A percentile compares a stretch with the other conserved stretches of the same genome.
Evolutionary conservation across 2,888 invertebrate species (phyloP).

Genomic region (Palloptera scutellata): DNA sequence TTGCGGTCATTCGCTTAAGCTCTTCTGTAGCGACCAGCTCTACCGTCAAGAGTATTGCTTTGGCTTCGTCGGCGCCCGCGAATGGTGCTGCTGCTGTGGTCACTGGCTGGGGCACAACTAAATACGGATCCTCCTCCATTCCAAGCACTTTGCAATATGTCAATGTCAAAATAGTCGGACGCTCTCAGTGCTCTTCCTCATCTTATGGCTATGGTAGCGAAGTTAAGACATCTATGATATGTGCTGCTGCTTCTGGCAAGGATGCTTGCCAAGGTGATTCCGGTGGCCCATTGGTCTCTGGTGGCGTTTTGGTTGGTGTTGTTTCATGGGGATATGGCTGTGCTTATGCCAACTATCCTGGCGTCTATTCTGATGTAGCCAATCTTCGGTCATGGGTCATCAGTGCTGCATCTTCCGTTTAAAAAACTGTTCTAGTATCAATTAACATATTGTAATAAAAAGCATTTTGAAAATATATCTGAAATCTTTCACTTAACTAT

Average conservation of each 20-base stretch:
- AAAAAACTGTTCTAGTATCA: background rate
- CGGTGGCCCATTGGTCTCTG: conserved; percentile 50
- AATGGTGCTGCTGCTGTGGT: conserved; percentile 36
- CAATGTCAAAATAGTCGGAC: conserved; percentile 42
- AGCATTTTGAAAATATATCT: conserved; percentile 16
- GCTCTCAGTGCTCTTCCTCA: conserved; percentile 36
- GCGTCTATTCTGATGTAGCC: conserved; percentile 62
- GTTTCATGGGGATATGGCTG: conserved; percentile 64
- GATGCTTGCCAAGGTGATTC: conserved; percentile 63
- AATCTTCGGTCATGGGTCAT: conserved; percentile 45
- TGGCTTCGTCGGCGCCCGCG: background rate
- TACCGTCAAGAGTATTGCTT: background rate
- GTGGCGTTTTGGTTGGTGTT: conserved; percentile 49
- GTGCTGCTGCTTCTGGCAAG: conserved; percentile 41
- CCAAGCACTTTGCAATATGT: conserved; percentile 38
- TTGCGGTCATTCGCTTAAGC: background rate
- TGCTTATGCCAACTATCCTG: conserved; percentile 58
- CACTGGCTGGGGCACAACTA: conserved; percentile 58
- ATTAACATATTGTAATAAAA: background rate
- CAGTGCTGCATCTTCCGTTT: conserved; percentile 41
- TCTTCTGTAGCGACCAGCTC: background rate
- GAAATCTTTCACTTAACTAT: too few relatives aligned
- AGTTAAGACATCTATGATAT: conserved; percentile 44
- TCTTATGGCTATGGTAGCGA: conserved; percentile 48
- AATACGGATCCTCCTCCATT: conserved; percentile 12